Evolutionary conservation across 1,140 invertebrate species (phyloP), one percentile per base, ranked within the genome.

Genomic region (Neoseiulus cucumeris): DNA sequence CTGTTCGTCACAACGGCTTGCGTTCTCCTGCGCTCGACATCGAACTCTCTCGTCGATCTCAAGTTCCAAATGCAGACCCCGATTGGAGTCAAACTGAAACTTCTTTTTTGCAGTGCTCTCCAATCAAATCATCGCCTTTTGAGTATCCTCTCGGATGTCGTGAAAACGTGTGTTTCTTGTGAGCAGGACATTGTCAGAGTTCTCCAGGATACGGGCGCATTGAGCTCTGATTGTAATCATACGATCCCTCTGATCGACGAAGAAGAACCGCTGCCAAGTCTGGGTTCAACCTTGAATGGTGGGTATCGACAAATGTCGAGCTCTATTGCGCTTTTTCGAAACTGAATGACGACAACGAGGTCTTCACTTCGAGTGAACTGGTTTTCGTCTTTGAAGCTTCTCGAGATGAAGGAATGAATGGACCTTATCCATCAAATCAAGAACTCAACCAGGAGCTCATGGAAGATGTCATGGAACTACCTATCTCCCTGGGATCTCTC

Each of bases 131-230:
- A 59, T 25, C 51, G 51, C 9, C 51, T 59, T 2, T 20, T 59
- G 22, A 59, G 51, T 25, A 59, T 59, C 17, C 33, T 59, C 25
- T 59, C 51, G 22, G 51, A 59, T 59, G 51, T 59, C 51, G 51
- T 59, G 22, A 59, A 59, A 25, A 59, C 51, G 9, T 59, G 51
- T 25, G 51, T 59, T 59, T 59, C 51, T 17, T 59, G 51, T 59
- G 51, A 59, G 25, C 51, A 59, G 22, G 51, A 59, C 51, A 59
- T 59, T 2, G 14, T 25, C 4, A 12, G 51, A 17, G 51, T 33
- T 14, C 22, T 59, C 2, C 25, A 18, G 51, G 51, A 25, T 18
- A 33, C 33, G 1, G 51, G 51, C 6, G 51, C 22, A 2, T 25
- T 59, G 14, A 33, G 33, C 25, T 59, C 51, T 18, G 51, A 33